Conservation (phyloP, 2,888 invertebrate genomes). For the Abrostola triplasia region DNA sequence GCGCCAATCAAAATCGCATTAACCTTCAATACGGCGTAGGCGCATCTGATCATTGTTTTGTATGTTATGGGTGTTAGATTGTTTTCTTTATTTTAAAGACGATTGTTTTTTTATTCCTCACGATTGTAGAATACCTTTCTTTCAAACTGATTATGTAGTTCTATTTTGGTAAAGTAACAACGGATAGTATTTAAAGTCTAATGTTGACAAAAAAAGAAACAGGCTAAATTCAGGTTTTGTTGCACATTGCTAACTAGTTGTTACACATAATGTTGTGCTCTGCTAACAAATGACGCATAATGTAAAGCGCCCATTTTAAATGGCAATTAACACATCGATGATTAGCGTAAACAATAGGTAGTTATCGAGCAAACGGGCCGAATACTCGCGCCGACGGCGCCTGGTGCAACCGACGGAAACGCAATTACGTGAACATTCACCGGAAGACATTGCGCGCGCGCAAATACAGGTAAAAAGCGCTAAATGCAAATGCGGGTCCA, state of each 20-base stretch:
- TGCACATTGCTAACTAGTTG: conserved; percentile 25
- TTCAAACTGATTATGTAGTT: background rate
- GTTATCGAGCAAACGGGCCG: conserved; percentile 56
- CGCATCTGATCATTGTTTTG: conserved; percentile 62
- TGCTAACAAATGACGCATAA: conserved; percentile 37
- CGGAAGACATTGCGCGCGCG: conserved; percentile 58
- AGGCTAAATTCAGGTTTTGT: conserved; percentile 18
- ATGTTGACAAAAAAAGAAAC: background rate
- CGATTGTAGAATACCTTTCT: background rate
- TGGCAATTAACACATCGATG: conserved; percentile 57
- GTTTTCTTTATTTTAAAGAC: conserved; percentile 20
- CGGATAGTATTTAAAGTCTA: background rate
- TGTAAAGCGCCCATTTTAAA: conserved; percentile 42
- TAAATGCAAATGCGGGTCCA: conserved; percentile 47
- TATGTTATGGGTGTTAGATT: conserved; percentile 23
- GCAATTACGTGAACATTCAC: conserved; percentile 63
- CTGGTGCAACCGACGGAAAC: conserved; percentile 57
- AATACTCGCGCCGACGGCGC: conserved; percentile 51
- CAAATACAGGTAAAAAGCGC: conserved; percentile 48
- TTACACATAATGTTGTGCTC: background rate
- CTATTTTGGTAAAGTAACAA: background rate
- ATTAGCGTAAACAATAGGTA: conserved; percentile 55
- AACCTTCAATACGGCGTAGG: conserved; percentile 62
- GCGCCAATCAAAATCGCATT: conserved; percentile 83
- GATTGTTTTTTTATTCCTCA: background rate